Conservation (phyloP, 2,113 vertebrate species). For the Hystrix brachyura region DNA sequence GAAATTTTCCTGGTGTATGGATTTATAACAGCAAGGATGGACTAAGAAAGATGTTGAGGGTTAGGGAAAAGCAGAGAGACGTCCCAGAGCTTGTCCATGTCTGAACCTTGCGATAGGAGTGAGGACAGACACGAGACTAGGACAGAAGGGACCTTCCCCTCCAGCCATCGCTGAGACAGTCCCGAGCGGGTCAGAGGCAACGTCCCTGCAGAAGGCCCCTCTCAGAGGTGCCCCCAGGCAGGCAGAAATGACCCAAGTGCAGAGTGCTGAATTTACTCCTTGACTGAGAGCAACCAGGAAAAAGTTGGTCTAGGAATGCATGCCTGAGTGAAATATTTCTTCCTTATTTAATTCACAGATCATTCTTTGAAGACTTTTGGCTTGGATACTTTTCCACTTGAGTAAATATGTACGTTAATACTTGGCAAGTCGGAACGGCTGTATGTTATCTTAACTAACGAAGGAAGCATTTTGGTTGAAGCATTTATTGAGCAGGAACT, state of each 20-base stretch:
- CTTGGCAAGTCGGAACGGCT: background rate
- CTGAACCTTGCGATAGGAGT: background rate
- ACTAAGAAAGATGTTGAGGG: background rate
- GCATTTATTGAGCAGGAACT: background rate
- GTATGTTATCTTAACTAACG: background rate
- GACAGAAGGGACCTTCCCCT: fast-evolving
- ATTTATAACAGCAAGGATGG: background rate
- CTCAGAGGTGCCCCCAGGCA: fast-evolving
- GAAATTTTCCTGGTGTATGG: background rate
- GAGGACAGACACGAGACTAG: fast-evolving
- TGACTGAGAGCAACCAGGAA: background rate
- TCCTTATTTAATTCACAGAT: background rate
- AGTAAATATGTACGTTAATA: background rate
- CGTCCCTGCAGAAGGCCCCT: background rate
- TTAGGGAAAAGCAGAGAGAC: background rate
- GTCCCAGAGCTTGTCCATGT: too few species aligned
- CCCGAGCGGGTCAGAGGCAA: background rate
- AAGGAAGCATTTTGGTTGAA: background rate
- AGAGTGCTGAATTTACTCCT: fast-evolving
- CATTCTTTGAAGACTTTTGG: background rate
- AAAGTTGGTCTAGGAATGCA: background rate
- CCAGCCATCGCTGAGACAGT: background rate
- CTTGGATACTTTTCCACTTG: background rate
- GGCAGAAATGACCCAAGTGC: background rate
- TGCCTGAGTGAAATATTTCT: background rate